A percentile compares a stretch with the other conserved stretches of the same genome.
phyloP scores from a whole-genome alignment of 2,797 vertebrate species.

The Scyliorhinus canicula region DNA sequence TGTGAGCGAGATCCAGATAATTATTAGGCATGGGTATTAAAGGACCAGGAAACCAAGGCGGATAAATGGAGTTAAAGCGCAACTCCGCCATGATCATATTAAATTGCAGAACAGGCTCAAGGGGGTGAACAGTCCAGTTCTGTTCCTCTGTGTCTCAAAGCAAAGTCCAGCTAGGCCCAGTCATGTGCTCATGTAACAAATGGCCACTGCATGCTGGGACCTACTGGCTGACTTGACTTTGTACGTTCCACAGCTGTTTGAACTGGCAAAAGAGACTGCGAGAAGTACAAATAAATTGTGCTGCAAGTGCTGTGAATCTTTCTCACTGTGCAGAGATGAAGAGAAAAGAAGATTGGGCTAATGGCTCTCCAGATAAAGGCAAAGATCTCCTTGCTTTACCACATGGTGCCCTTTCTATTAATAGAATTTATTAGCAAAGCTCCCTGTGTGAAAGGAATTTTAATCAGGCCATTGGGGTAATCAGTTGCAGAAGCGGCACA shows the following conservation, averaged over 20 bases:
- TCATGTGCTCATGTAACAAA: not conserved
- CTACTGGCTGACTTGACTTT: not conserved
- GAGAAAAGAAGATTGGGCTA: not conserved
- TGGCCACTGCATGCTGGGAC: not conserved
- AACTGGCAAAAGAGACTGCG: not conserved
- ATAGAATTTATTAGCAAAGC: conserved; percentile 27
- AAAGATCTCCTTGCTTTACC: not conserved
- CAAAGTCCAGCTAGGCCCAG: not conserved
- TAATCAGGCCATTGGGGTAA: not conserved
- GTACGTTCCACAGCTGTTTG: not conserved
- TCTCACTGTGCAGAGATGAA: not conserved
- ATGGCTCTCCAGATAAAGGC: not conserved
- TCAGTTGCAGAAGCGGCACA: not conserved
- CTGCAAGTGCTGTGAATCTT: not conserved
- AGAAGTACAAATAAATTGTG: not conserved
- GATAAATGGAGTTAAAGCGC: not conserved
- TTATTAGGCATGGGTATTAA: not conserved
- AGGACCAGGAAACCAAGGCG: not conserved
- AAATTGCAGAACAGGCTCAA: not conserved
- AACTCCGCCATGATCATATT: not conserved
- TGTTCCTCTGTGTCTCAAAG: not conserved
- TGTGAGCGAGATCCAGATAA: no score
- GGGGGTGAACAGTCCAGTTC: not conserved
- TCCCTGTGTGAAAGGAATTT: conserved; percentile 8
- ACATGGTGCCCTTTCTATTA: conserved; percentile 28